phyloP scores from a whole-genome alignment of 1,140 invertebrate genomes.

The Dufourea novaeangliae region DNA sequence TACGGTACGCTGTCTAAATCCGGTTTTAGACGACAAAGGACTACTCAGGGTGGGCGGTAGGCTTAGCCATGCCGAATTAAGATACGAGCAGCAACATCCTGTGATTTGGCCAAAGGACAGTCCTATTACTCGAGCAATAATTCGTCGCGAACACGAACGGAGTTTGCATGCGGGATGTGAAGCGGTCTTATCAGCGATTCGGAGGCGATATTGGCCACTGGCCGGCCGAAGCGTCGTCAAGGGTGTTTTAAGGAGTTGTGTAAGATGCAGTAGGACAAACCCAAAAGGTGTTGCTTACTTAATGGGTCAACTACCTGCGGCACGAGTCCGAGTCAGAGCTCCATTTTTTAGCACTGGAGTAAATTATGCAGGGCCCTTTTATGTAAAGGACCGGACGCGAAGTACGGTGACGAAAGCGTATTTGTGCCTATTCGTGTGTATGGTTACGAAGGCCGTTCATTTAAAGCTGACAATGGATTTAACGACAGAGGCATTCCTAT shows the following conservation, averaged over 20 bases:
- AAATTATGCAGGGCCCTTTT: not conserved
- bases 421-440: too few relatives aligned
- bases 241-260: not conserved
- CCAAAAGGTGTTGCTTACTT: not conserved
- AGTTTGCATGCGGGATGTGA: too few relatives aligned
- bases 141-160: too few relatives aligned
- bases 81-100: not conserved
- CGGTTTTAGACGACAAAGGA: not conserved
- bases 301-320: conserved; percentile 10
- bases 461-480: not conserved
- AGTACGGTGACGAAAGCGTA: not conserved
- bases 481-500: not conserved
- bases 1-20: not conserved
- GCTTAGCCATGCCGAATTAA: not conserved
- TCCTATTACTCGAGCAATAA: not conserved
- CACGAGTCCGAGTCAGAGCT: not conserved
- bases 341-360: not conserved
- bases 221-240: not conserved
- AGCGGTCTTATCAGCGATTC: too few relatives aligned
- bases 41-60: conserved; percentile 19
- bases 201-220: not conserved
- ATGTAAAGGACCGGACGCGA: not conserved
- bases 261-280: not conserved
- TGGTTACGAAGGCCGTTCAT: conserved; percentile 10
- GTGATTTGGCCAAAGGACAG: not conserved